Evolutionary conservation across 2,113 vertebrate species (phyloP).

Genomic region (Neolamprologus brichardi): DNA sequence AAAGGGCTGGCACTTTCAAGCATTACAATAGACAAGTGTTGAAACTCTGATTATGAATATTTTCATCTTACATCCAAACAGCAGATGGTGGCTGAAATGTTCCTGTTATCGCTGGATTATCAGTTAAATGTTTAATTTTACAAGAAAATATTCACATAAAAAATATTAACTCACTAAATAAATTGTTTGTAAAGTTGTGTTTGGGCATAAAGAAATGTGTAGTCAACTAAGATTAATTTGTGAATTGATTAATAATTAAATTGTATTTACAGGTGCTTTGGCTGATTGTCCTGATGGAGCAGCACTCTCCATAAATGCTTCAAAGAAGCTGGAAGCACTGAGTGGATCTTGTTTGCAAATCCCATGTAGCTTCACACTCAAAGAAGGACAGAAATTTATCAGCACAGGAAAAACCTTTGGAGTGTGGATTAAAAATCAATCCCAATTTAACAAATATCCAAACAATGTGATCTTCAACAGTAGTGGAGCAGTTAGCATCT

Average conservation of each 20-base stretch:
- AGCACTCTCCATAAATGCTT: accelerated
- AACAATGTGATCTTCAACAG: accelerated
- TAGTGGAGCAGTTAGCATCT: accelerated
- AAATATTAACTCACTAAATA: not conserved
- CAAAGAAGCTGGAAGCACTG: accelerated
- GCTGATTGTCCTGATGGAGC: accelerated
- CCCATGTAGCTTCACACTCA: accelerated
- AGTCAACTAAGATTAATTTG: not conserved
- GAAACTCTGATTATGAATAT: not conserved
- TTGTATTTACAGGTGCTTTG: not conserved
- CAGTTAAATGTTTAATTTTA: not conserved
- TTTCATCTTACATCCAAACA: not conserved
- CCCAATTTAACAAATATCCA: accelerated
- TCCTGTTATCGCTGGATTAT: not conserved
- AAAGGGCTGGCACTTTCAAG: not conserved
- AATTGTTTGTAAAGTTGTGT: not conserved
- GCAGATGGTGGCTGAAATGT: not conserved
- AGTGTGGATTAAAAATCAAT: not conserved
- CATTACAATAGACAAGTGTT: not conserved
- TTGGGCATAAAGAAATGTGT: not conserved
- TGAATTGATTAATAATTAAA: not conserved
- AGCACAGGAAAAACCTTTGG: accelerated
- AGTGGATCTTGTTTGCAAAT: not conserved
- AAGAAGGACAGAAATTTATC: accelerated
- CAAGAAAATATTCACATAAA: not conserved